phyloP scores from a whole-genome alignment of 2,113 vertebrate genomes.

The Oreochromis tanganicae region DNA sequence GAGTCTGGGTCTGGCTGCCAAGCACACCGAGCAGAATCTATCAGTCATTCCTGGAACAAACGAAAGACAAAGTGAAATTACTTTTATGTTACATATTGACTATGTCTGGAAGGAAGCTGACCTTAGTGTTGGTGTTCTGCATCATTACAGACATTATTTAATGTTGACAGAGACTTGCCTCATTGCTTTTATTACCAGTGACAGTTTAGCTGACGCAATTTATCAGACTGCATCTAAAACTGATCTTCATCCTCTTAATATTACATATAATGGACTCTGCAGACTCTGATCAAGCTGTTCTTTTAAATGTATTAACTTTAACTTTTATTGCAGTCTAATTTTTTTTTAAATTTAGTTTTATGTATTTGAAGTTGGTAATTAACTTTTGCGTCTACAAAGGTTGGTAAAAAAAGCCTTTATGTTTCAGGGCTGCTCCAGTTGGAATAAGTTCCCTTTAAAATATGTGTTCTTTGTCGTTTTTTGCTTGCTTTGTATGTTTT shows the following conservation, averaged over 20 bases:
- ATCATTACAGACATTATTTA: not conserved
- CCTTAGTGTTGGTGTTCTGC: not conserved
- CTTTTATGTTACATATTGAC: not conserved
- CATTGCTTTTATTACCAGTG: not conserved
- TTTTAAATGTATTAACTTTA: not conserved
- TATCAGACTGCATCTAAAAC: not conserved
- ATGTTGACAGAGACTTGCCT: not conserved
- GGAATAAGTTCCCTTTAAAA: not conserved
- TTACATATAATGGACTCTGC: accelerated
- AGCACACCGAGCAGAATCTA: not conserved
- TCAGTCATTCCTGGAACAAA: constrained; percentile 1
- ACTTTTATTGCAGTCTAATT: accelerated
- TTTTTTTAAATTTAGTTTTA: accelerated
- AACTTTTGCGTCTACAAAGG: not conserved
- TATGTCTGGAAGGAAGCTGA: accelerated
- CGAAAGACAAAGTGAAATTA: not conserved
- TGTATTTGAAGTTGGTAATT: not conserved
- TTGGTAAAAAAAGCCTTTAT: not conserved
- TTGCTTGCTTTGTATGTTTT: not conserved
- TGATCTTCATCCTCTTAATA: not conserved
- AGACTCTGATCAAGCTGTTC: not conserved
- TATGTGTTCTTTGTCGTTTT: not conserved
- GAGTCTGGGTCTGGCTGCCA: not conserved
- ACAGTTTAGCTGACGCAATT: not conserved
- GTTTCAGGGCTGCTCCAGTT: not conserved